Base-by-base conservation (phyloP, 2,113 vertebrate species). In the Psilopsiagon aurifrons region DNA sequence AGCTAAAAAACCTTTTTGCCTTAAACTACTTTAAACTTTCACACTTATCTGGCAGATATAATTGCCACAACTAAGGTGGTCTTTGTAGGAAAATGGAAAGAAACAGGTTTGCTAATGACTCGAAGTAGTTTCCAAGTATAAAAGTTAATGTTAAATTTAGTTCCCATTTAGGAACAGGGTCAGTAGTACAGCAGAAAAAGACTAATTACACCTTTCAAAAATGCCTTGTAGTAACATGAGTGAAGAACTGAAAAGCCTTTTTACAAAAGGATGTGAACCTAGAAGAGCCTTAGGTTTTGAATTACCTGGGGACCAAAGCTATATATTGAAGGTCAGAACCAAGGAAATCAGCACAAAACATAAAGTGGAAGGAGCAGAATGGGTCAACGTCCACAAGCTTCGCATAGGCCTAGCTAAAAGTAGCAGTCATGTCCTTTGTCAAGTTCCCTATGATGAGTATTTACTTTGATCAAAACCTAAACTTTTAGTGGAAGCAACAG, bases 161-260 rank as follows among this genome's bases (percentile, higher is more conserved):
- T 55, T 90, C 27, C 62, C 29, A 35, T 64, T 79, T 69, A 89
- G 64, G 49, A 93, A 62, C 6, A 86, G 63, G 33, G 78, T 93
- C 82, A 88, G 81, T 39, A 89, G 55, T 28, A 88, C 14, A 83
- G 47, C 57, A 92, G 33, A 68, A 82, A 39, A 88, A 60, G 47
- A 68, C 69, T 92, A 84, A 84, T 87, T 89, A 93, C 87, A 62
- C 57, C 70, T 76, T 93, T 78, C 25, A 91, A 79, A 92, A 88
- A 93, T n/a, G 9, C 33, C 22, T 60, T n/a, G 33, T 39, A 49
- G 11, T 27, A 92, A 75, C 5, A 0, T 9, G 8, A 82, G 43
- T 47, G 75, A 79, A 87, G 87, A 90, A 16, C 33, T 63, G 47
- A 41, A 43, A 31, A 67, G 54, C 67, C 28, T 43, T 76, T 52